Evolutionary conservation across 2,113 vertebrate species (phyloP), one percentile per base, ranked within the genome.

Genomic region (Sialia sialis): DNA sequence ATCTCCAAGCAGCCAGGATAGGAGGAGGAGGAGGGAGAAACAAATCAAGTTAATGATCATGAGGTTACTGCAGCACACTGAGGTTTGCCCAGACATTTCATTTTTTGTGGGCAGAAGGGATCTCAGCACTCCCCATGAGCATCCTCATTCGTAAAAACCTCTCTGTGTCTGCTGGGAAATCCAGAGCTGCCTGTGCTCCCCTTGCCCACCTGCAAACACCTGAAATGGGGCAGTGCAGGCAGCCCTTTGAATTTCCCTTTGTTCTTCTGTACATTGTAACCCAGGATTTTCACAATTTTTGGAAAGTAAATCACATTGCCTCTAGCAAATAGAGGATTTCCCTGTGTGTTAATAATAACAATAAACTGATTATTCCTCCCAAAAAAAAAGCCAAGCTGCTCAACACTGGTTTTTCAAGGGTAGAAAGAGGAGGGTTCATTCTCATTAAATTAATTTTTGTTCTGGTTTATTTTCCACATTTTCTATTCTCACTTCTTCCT

Each of bases 171-270:
- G 43, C 29, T 29, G 52, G 48, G 14, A 13, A 18, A 63, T 19
- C 4, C 51, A 62, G 67, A 62, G 17, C 52, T 4, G 0, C 16
- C 59, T 30, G 20, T 12, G 55, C 48, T 29, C 58, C 58, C 49
- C 22, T 9, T 25, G 25, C 15, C 41, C 22, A 16, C 43, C 63
- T 23, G n/a, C 60, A 36, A 10, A 62, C 3, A 22, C 54, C 44
- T 43, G 43, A 8, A 19, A 6, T 0, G 10, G 49, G 26, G 26
- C 20, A n/a, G 5, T 22, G 39, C 44, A 26, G 16, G 1, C 15
- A 63, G 23, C n/a, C 54, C 48, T 30, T 48, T 54, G 41, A 6
- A 55, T 67, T 27, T 38, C 43, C 16, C 0, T 0, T 3, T 2
- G 46, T 62, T 75, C 19, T 51, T 54, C 58, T n/a, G 48, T 22